Conservation (phyloP, 2,113 vertebrate genomes). For the Ochotona curzoniae region DNA sequence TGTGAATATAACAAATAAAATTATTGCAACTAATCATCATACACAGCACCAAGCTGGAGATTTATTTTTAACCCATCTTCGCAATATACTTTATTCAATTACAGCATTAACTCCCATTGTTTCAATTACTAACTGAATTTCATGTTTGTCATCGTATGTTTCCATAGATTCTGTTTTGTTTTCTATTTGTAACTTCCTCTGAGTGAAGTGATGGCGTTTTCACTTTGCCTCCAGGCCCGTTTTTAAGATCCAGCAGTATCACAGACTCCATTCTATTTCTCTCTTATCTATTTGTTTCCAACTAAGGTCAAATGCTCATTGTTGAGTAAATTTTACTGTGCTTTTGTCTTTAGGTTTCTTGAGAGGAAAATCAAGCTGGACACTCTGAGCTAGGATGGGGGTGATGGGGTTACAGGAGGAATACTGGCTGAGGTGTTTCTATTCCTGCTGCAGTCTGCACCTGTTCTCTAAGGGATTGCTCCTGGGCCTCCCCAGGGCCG, state of each 20-base stretch:
- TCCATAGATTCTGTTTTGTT: no score
- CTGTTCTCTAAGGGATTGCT: background rate
- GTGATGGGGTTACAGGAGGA: rapidly evolving
- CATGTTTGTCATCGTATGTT: no score
- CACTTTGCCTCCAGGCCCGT: background rate
- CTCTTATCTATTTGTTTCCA: background rate
- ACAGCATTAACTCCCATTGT: no score
- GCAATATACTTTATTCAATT: no score
- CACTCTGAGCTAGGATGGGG: background rate
- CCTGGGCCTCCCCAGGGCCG: background rate
- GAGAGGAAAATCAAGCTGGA: background rate
- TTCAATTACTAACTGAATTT: no score
- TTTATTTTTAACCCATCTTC: no score
- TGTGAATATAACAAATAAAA: no score
- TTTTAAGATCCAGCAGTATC: background rate
- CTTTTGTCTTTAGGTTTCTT: background rate
- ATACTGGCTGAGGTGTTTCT: background rate
- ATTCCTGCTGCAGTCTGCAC: background rate
- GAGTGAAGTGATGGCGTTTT: no score
- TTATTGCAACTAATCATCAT: no score
- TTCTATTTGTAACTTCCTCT: no score
- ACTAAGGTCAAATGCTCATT: background rate
- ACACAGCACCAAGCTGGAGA: no score
- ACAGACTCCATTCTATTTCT: constrained; percentile 10
- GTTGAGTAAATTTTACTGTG: background rate